Percentiles rank a stretch among this genome's conserved stretches.
phyloP scores from a whole-genome alignment of 2,113 vertebrate genomes.

The Urocolius indicus region DNA sequence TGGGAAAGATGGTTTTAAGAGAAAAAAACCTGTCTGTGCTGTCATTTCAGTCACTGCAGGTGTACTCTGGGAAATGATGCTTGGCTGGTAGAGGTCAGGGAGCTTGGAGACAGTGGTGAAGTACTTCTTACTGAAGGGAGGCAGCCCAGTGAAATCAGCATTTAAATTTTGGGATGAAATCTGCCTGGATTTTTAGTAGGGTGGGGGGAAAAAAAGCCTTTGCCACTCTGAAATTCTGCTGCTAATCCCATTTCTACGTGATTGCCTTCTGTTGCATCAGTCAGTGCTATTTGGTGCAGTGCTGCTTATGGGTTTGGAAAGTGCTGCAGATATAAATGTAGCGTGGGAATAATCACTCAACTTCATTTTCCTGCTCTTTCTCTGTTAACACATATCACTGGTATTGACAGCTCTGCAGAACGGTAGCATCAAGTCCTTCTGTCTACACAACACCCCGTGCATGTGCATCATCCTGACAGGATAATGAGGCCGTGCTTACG shows the following conservation, averaged over 20 bases:
- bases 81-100: fast-evolving
- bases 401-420: slow-evolving; percentile 49
- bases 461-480: not conserved
- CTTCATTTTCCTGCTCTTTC: not conserved
- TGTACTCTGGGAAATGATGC: fast-evolving
- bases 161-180: not conserved
- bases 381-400: not conserved
- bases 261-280: not conserved
- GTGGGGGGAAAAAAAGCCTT: not conserved
- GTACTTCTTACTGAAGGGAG: not conserved
- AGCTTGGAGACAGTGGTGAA: not conserved
- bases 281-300: slow-evolving; percentile 28
- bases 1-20: not conserved
- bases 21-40: fast-evolving
- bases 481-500: not conserved
- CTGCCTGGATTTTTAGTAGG: not conserved
- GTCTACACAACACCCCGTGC: not conserved
- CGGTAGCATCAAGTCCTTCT: not conserved
- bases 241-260: not conserved
- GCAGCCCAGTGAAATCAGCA: not conserved
- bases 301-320: not conserved
- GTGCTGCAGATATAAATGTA: not conserved
- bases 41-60: fast-evolving
- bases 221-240: not conserved
- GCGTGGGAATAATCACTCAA: slow-evolving; percentile 54